Evolutionary conservation across 2,113 vertebrate genomes (phyloP).

Genomic region (Myxocyprinus asiaticus): DNA sequence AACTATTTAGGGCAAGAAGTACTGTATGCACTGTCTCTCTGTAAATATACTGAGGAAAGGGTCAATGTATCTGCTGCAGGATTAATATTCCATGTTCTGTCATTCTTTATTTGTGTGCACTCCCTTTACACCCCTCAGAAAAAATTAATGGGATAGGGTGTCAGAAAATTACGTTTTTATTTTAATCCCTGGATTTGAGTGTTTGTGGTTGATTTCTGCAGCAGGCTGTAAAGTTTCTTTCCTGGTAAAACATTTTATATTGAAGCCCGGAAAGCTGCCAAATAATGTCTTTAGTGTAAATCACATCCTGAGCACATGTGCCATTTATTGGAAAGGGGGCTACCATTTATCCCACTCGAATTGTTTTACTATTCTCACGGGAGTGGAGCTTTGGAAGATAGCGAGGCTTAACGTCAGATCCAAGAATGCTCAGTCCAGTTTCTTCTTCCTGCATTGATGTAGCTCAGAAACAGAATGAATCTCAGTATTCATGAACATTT

Average conservation of each 20-base stretch:
- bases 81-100: constrained; percentile 46
- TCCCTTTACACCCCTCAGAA: constrained; percentile 47
- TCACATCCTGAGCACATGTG: constrained; percentile 59
- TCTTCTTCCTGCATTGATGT: background rate
- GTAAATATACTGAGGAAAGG: constrained; percentile 15
- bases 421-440: constrained; percentile 44
- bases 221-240: constrained; percentile 67
- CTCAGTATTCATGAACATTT: background rate
- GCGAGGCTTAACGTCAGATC: constrained; percentile 44
- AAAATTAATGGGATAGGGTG: constrained; percentile 59
- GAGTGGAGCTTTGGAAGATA: constrained; percentile 48
- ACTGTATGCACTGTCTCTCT: constrained; percentile 7
- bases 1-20: constrained; percentile 35
- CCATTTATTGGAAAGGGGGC: constrained; percentile 46
- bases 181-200: constrained; percentile 62
- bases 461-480: background rate
- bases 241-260: constrained; percentile 72
- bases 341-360: constrained; percentile 60
- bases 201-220: constrained; percentile 65
- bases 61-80: constrained; percentile 40
- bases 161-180: constrained; percentile 62
- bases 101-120: constrained; percentile 23
- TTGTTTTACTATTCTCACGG: constrained; percentile 55
- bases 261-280: constrained; percentile 64
- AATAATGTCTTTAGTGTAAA: constrained; percentile 67